Base-by-base conservation (phyloP, 2,797 vertebrate genomes). In the Nannoperca australis region DNA sequence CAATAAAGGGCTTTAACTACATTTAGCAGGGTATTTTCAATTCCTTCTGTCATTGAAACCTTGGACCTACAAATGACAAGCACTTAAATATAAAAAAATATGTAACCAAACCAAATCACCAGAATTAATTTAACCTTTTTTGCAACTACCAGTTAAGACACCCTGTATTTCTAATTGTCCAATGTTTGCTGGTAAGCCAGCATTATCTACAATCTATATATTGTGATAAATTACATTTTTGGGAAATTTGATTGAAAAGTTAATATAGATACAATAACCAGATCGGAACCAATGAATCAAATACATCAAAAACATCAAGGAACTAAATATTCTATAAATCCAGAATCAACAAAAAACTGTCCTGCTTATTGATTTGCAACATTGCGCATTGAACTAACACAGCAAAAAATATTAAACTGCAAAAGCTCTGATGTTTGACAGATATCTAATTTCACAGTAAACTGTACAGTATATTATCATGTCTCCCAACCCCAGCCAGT, bases 381-480 rank as follows among this genome's bases (percentile, higher is more conserved):
- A 40, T 70, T 36, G 20, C 24, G 3, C 15, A 47, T 5, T 44
- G 40, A 38, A 7, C 24, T 30, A n/a, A 20, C 45, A 9, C 8
- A 47, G 0, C 4, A 18, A 44, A 44, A 40, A 27, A 42, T 20
- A 69, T 30, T 15, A 42, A 7, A 42, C 20, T 3, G 1, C 10
- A 20, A 63, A 62, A 50, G 20, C 17, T 20, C 12, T 50, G 14
- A 47, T 20, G 20, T 63, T 38, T 47, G 32, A 56, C 22, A 27
- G 50, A 66, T 59, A 24, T 78, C 7, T 56, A 49, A 61, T 75
- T 64, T 68, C 47, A 40, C 18, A 70, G 8, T 45, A 44, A 27
- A 20, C 34, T 70, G 14, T 73, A 7, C 27, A 73, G 17, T 70
- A 22, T 42, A 13, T 20, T 49, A 12, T 49, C 32, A 69, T n/a